Percentiles rank a stretch among this genome's conserved stretches.
Conservation (phyloP, 2,888 invertebrate genomes). For the Fragum fragum region DNA sequence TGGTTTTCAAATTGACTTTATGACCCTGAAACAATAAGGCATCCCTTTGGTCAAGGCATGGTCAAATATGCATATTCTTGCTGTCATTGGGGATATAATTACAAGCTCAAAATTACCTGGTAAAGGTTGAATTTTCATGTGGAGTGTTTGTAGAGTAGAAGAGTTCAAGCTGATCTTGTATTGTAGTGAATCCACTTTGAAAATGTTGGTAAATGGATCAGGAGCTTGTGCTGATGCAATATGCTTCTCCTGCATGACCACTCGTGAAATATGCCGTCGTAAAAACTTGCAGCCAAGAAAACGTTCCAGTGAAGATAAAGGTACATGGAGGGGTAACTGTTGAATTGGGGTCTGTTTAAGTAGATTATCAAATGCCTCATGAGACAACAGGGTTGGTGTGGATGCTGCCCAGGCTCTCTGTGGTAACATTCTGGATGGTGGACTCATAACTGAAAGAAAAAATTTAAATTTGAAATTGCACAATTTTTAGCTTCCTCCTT, state of each 20-base stretch:
- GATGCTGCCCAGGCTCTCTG: slow-evolving; percentile 97
- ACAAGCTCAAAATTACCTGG: too few species aligned
- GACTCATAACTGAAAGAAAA: slow-evolving; percentile 75
- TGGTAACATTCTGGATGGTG: slow-evolving; percentile 90
- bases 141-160: slow-evolving; percentile 95
- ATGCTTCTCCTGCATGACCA: slow-evolving; percentile 93
- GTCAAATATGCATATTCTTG: too few species aligned
- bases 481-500: too few species aligned
- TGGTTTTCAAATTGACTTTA: too few species aligned
- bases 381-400: slow-evolving; percentile 95
- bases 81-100: too few species aligned
- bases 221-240: slow-evolving; percentile 89
- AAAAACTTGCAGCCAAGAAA: slow-evolving; percentile 97
- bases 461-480: too few species aligned
- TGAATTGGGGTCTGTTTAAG: slow-evolving; percentile 90
- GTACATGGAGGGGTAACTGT: slow-evolving; percentile 85
- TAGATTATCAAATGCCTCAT: slow-evolving; percentile 94
- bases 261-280: slow-evolving; percentile 94
- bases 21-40: too few species aligned
- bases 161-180: slow-evolving; percentile 95
- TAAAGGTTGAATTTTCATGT: slow-evolving; percentile 93
- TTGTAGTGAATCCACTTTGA: slow-evolving; percentile 95
- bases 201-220: slow-evolving; percentile 95
- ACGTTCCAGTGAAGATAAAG: slow-evolving; percentile 90
- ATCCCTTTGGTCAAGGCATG: too few species aligned